Evolutionary conservation across 1,140 invertebrate species (phyloP).

Genomic region (Lasioglossum baleicum): DNA sequence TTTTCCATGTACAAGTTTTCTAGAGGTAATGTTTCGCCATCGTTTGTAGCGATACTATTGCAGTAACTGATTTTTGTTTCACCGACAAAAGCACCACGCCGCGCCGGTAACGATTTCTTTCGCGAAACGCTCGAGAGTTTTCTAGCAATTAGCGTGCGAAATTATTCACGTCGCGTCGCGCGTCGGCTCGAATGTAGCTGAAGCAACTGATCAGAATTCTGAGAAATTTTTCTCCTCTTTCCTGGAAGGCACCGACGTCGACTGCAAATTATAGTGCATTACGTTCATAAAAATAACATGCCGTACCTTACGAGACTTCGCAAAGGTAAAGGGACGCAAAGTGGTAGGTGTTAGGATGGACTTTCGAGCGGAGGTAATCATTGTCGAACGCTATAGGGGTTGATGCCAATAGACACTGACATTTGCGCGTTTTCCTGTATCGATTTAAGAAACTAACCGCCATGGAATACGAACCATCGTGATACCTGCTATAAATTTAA

Average conservation of each 20-base stretch:
- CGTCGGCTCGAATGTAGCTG: too few relatives aligned
- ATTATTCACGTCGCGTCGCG: too few relatives aligned
- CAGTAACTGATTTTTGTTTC: slow-evolving; percentile 9
- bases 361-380: slow-evolving; percentile 50
- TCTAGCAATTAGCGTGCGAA: too few relatives aligned
- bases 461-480: neutral
- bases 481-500: too few relatives aligned
- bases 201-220: too few relatives aligned
- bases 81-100: too few relatives aligned
- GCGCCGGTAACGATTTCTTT: too few relatives aligned
- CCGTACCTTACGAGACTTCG: slow-evolving; percentile 46
- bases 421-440: slow-evolving; percentile 48
- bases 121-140: too few relatives aligned
- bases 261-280: slow-evolving; percentile 48
- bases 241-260: slow-evolving; percentile 36
- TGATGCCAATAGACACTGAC: slow-evolving; percentile 54
- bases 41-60: slow-evolving; percentile 20
- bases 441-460: slow-evolving; percentile 12
- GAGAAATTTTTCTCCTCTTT: neutral
- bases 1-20: slow-evolving; percentile 16
- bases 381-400: slow-evolving; percentile 31
- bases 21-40: neutral
- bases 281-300: slow-evolving; percentile 53
- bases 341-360: slow-evolving; percentile 49
- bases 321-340: slow-evolving; percentile 54